Evolutionary conservation across 2,888 invertebrate genomes (phyloP).

Genomic region (Dryomyza anilis): DNA sequence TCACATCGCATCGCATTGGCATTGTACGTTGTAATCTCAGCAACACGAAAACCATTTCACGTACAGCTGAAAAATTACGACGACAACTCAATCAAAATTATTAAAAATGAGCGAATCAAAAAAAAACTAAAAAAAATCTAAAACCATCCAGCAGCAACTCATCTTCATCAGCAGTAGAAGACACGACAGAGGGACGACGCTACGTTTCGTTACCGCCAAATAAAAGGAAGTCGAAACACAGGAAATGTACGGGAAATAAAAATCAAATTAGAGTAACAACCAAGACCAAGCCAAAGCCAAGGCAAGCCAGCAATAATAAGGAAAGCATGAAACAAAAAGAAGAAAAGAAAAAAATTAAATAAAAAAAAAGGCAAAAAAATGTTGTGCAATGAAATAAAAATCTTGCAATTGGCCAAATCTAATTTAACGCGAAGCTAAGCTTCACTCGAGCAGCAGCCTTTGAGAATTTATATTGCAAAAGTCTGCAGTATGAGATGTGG

Average conservation of each 20-base stretch:
- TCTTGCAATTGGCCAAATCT: constrained; percentile 21
- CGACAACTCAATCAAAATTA: constrained; percentile 8
- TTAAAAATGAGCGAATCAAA: background rate
- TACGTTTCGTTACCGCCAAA: no score
- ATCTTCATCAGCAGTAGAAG: no score
- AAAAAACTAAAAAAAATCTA: background rate
- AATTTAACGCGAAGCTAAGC: background rate
- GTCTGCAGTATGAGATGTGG: background rate
- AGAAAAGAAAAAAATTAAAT: background rate
- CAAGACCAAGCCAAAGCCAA: background rate
- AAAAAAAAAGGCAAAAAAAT: background rate
- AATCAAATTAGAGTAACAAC: background rate
- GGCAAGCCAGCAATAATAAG: background rate
- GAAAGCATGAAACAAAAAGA: background rate
- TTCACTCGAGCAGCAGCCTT: background rate
- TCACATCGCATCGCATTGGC: no score
- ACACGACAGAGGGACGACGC: no score
- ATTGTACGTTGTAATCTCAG: no score
- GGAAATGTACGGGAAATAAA: background rate
- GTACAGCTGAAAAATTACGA: constrained; percentile 3
- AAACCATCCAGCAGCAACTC: no score
- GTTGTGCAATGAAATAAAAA: constrained; percentile 12
- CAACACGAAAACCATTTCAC: no score
- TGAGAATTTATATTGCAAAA: background rate
- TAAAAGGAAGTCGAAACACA: background rate